These are phyloP conservation scores for Cephus cinctus DNA, from an alignment of 1,140 invertebrate species.

Conservation along the genomic window DNA sequence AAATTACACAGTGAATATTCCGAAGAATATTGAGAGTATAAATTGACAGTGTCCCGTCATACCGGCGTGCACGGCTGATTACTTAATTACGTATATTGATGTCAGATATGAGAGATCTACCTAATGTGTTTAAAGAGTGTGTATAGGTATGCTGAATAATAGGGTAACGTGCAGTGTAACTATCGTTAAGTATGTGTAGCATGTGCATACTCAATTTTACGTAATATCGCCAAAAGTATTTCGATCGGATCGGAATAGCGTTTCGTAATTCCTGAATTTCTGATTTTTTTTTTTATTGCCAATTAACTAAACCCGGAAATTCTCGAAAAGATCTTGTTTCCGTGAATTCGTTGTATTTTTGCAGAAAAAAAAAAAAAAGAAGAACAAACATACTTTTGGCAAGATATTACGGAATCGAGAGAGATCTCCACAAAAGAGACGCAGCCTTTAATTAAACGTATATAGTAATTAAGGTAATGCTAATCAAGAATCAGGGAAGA, in stretches of 20 bases:
- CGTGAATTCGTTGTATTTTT: constrained; percentile 4
- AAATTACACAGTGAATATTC: background rate
- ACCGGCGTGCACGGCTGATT: constrained; percentile 6
- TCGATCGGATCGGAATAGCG: too few species aligned
- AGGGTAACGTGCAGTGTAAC: too few species aligned
- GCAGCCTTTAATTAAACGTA: constrained; percentile 16
- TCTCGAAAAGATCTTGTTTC: too few species aligned
- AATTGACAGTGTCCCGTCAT: constrained; percentile 11
- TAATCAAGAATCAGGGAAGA: constrained; percentile 9
- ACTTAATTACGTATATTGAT: constrained; percentile 12
- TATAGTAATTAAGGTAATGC: constrained; percentile 9
- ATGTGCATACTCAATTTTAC: too few species aligned
- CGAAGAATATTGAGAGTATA: constrained; percentile 1
- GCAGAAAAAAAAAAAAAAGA: background rate
- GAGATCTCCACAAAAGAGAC: constrained; percentile 13
- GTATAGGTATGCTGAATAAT: constrained; percentile 23
- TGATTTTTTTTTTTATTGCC: too few species aligned
- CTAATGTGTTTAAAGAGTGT: constrained; percentile 31
- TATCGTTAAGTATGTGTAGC: too few species aligned
- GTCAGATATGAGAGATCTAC: constrained; percentile 31
- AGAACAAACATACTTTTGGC: too few species aligned
- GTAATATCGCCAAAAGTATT: too few species aligned
- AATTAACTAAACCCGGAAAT: too few species aligned
- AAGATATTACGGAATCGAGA: too few species aligned
- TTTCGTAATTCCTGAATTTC: too few species aligned